Percentiles rank a stretch among this genome's conserved stretches.
These are phyloP conservation scores for Helicolenus hilgendorfi DNA, from an alignment of 2,797 vertebrate species.

Conservation along the genomic window DNA sequence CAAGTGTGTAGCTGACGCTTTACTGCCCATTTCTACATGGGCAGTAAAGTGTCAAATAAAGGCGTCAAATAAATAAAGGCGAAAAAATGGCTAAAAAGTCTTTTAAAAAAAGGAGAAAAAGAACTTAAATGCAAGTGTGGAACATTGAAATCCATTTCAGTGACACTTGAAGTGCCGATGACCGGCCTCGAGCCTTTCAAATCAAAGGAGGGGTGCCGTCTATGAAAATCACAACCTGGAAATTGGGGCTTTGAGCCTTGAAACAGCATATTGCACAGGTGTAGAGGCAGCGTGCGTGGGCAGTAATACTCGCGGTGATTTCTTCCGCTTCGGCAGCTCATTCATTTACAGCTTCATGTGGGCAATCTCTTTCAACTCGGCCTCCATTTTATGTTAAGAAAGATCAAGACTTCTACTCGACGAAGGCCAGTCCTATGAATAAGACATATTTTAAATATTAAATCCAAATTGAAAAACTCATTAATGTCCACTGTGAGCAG, in stretches of 20 bases:
- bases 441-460: slow-evolving; percentile 9
- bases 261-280: slow-evolving; percentile 14
- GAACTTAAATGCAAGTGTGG: not conserved
- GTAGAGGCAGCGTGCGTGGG: not conserved
- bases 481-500: not conserved
- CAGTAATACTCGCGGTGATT: not conserved
- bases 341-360: slow-evolving; percentile 22
- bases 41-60: too few species aligned
- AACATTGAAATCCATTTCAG: slow-evolving; percentile 18
- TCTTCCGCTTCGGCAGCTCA: not conserved
- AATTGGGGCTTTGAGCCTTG: slow-evolving; percentile 40
- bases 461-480: slow-evolving; percentile 8
- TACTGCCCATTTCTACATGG: too few species aligned
- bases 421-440: slow-evolving; percentile 7
- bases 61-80: too few species aligned
- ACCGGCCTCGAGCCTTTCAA: slow-evolving; percentile 30
- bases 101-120: not conserved
- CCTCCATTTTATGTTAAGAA: not conserved
- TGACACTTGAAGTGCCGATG: slow-evolving; percentile 48
- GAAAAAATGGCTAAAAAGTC: too few species aligned
- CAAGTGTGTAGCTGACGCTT: too few species aligned
- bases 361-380: slow-evolving; percentile 17
- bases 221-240: slow-evolving; percentile 56
- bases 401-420: not conserved
- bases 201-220: slow-evolving; percentile 36